These are phyloP conservation scores for Meliscaeva auricollis DNA, from an alignment of 2,888 invertebrate species.

Conservation along the genomic window DNA sequence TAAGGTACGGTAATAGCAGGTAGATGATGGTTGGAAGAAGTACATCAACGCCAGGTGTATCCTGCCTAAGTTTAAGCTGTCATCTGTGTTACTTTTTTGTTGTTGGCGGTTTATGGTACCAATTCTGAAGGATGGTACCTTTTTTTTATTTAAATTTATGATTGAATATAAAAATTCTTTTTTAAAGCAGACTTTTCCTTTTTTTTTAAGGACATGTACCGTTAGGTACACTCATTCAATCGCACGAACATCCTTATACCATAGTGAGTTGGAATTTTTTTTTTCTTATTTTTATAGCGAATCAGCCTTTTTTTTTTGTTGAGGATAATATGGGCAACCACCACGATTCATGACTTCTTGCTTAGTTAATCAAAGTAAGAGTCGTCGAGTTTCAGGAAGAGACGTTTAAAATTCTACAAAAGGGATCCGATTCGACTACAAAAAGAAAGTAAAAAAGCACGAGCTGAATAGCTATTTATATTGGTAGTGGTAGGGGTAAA, in stretches of 20 bases:
- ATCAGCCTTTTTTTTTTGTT: slow-evolving; percentile 46
- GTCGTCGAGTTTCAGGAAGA: slow-evolving; percentile 20
- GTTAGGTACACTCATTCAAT: slow-evolving; percentile 26
- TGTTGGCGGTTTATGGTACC: slow-evolving; percentile 15
- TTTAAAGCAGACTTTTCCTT: not conserved
- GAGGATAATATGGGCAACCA: slow-evolving; percentile 16
- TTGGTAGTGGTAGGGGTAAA: not conserved
- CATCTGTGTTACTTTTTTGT: slow-evolving; percentile 17
- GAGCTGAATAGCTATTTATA: slow-evolving; percentile 1
- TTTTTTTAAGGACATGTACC: not conserved
- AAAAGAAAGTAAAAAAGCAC: not conserved
- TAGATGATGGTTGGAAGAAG: not conserved
- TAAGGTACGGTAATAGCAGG: not conserved
- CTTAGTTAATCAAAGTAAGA: slow-evolving; percentile 40
- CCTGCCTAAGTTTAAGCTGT: slow-evolving; percentile 31
- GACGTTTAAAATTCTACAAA: slow-evolving; percentile 37
- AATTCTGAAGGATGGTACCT: slow-evolving; percentile 52
- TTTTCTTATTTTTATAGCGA: slow-evolving; percentile 55
- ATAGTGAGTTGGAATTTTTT: not conserved
- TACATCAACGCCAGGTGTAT: slow-evolving; percentile 53
- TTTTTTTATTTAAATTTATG: slow-evolving; percentile 66
- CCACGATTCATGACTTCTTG: slow-evolving; percentile 42
- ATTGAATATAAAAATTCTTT: slow-evolving; percentile 71
- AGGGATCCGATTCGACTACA: not conserved
- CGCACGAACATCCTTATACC: slow-evolving; percentile 49